phyloP scores from a whole-genome alignment of 2,113 vertebrate genomes.

The Anser cygnoides region DNA sequence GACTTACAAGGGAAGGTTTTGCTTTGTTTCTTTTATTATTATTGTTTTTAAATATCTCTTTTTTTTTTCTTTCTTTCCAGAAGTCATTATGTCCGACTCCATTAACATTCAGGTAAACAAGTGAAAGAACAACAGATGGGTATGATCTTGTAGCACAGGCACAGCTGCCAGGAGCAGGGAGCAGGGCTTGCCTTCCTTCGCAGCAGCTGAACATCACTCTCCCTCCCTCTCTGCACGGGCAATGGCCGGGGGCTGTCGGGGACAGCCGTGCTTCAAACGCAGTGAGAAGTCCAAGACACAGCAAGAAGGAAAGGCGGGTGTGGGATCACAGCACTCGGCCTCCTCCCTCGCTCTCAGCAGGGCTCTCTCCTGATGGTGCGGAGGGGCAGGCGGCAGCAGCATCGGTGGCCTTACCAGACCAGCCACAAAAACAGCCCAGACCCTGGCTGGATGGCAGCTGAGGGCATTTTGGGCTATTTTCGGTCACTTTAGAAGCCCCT shows the following conservation, averaged over 20 bases:
- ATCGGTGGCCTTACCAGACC: background rate
- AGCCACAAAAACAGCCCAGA: background rate
- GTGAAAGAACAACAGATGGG: conserved; percentile 61
- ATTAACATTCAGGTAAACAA: conserved; percentile 68
- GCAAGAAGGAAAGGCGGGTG: background rate
- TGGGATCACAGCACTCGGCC: background rate
- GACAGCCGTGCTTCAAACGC: background rate
- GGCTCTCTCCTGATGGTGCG: background rate
- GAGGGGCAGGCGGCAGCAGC: background rate
- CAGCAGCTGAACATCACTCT: background rate
- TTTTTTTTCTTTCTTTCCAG: conserved; percentile 9
- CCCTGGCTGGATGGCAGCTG: fast-evolving
- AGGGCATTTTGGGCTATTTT: background rate
- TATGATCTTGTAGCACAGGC: conserved; percentile 8
- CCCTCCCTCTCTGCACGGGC: background rate
- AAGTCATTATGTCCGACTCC: conserved; percentile 40
- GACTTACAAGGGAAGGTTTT: conserved; percentile 2
- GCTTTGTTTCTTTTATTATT: conserved; percentile 10
- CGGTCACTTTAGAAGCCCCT: background rate
- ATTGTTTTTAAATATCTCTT: conserved; percentile 56
- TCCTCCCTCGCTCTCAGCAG: background rate
- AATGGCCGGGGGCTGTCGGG: fast-evolving
- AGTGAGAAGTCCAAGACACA: background rate
- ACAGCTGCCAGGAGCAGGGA: background rate
- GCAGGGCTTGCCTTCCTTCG: background rate